Evolutionary conservation across 2,113 vertebrate species (phyloP), one percentile per base, ranked within the genome.

Genomic region (Crotalus horridus): DNA sequence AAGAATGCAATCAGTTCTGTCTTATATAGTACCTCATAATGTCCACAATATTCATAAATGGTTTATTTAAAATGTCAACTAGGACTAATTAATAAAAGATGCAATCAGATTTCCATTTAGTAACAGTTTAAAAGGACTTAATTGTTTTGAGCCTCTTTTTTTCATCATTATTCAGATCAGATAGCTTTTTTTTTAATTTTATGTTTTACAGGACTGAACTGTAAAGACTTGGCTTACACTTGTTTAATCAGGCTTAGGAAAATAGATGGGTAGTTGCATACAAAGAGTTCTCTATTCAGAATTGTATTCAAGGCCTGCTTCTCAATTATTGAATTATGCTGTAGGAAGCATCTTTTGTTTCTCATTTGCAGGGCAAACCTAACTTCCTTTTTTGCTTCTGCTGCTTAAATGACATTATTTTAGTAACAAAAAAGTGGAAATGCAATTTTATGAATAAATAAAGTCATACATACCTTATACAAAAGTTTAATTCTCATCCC

Each of bases 81-180:
- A 86, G 48, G n/a, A 89, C 53, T 89, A 90, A 91, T 59, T 89
- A 64, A 91, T 85, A 91, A 91, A 93, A 91, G 93, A 91, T 92
- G 87, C 56, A 93, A 91, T 92, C 89, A 64, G 48, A 54, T 46
- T 85, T 93, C 48, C 74, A 86, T 93, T 93, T 89, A 64, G 56
- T 20, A 91, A 85, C n/a, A 89, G 54, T 93, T 85, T 89, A 85
- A 89, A 86, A 89, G 86, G 74, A 85, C 55, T 89, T 85, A 91
- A 93, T n/a, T 85, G 54, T 85, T 48, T 29, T 54, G 46, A 85
- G 88, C 46, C 56, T 56, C 51, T 85, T 43, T 59, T 53, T 91
- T 91, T 89, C 87, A 89, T 61, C 85, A 91, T 51, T n/a, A 89
- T 93, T 91, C 33, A 59, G 43, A 85, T n/a, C 46, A 89, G 46